A percentile compares a stretch with the other conserved stretches of the same genome.
Conservation (phyloP, 1,140 invertebrate genomes). For the Pseudomyrmex cubaensis region DNA sequence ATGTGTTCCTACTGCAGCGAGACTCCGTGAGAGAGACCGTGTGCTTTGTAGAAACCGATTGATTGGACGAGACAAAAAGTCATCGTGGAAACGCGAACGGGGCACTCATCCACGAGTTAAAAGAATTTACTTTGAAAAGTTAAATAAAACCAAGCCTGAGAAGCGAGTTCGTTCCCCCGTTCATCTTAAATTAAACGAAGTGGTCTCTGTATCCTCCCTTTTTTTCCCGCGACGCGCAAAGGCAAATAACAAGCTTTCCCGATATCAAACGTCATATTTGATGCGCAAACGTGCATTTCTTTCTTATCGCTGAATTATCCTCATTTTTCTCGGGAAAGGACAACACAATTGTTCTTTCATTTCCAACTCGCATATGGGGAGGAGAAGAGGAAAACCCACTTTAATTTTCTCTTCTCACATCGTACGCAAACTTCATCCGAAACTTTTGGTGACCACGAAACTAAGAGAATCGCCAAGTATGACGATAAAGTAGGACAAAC, state of each 20-base stretch:
- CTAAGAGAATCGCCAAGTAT: constrained; percentile 34
- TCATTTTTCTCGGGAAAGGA: neutral
- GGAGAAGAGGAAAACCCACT: constrained; percentile 2
- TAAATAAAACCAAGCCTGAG: constrained; percentile 28
- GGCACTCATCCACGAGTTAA: constrained; percentile 50
- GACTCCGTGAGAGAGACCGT: neutral
- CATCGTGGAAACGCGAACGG: constrained; percentile 10
- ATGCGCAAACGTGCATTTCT: neutral
- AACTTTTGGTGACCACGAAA: constrained; percentile 29
- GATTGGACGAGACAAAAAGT: constrained; percentile 54
- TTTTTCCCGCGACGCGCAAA: neutral
- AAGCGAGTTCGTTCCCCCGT: neutral
- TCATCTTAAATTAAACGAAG: constrained; percentile 19
- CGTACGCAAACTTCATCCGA: constrained; percentile 16
- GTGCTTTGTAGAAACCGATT: constrained; percentile 39
- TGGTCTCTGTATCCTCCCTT: neutral
- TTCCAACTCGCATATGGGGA: neutral
- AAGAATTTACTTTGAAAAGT: constrained; percentile 57
- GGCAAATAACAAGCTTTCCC: constrained; percentile 30
- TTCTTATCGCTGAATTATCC: constrained; percentile 41
- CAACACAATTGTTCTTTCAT: constrained; percentile 3
- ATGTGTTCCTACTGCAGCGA: constrained; percentile 16
- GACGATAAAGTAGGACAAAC: constrained; percentile 52
- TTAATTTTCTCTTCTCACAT: constrained; percentile 45
- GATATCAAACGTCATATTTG: constrained; percentile 45